Conservation (phyloP, 1,140 invertebrate genomes). For the Maconellicoccus hirsutus region DNA sequence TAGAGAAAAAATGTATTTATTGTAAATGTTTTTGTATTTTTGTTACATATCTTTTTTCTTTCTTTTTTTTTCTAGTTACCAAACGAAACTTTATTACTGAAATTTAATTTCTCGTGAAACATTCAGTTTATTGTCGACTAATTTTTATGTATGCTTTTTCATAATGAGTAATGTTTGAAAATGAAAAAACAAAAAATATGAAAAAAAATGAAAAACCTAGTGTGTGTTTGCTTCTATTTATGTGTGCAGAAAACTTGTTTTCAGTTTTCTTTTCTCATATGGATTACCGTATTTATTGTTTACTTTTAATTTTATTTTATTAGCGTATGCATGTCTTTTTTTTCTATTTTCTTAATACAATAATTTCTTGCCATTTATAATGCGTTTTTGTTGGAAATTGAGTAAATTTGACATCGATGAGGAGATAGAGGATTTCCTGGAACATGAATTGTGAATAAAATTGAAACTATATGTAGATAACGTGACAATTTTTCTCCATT, state of each 20-base stretch:
- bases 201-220: too few species aligned
- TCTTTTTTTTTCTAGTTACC: slow-evolving; percentile 10
- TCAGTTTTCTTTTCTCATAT: not conserved
- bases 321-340: not conserved
- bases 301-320: not conserved
- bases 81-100: slow-evolving; percentile 2
- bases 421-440: too few species aligned
- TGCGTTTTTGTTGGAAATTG: not conserved
- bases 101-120: not conserved
- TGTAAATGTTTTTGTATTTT: not conserved
- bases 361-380: not conserved
- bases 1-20: not conserved
- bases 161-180: not conserved
- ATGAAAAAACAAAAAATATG: too few species aligned
- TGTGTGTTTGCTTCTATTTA: not conserved
- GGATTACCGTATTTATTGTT: not conserved
- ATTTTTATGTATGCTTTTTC: slow-evolving; percentile 6
- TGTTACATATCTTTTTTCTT: not conserved
- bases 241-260: not conserved
- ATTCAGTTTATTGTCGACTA: not conserved
- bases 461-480: too few species aligned
- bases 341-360: not conserved
- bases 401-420: too few species aligned
- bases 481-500: too few species aligned
- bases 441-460: too few species aligned